Base-by-base conservation (phyloP, 2,113 vertebrate species). In the Onychorhynchus coronatus region DNA sequence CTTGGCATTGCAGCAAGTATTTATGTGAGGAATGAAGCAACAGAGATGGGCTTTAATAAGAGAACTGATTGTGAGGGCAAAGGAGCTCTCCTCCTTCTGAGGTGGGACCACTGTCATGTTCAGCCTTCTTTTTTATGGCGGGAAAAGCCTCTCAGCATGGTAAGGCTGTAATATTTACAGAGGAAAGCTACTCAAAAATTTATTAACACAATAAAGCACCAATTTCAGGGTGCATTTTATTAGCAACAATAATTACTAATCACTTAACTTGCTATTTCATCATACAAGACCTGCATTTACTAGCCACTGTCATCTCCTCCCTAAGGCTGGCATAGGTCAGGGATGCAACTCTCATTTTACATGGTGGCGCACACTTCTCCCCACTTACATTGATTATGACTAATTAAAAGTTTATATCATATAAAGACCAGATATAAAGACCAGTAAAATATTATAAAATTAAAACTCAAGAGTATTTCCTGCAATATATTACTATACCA, bases 221-320 rank as follows among this genome's bases (percentile, higher is more conserved):
- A 73, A 55, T 95, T 96, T 91, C 53, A 93, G 91, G 19, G 18
- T 75, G 35, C 85, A 79, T 78, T 96, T 95, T 88, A 91, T 83
- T 92, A 74, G 53, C 41, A 63, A 91, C 73, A 91, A 76, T 91
- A 94, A 97, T 96, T 97, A 94, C 59, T 97, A 92, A 96, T 93
- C 30, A 72, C 47, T 95, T 96, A 92, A 80, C 85, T 92, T 92
- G 42, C 21, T 96, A 59, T 91, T 96, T 93, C 37, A 10, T 68
- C 84, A 85, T 94, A 92, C 66, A 90, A 76, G 90, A 87, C 28
- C 68, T 95, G 47, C 88, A 89, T 94, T 93, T 66, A n/a, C 50
- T 56, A 96, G 58, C 35, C 58, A 50, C 68, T 89, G 56, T 33
- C 52, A 50, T 82, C 66, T 53, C 65, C 85, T 89, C 58, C 58